Evolutionary conservation across 2,113 vertebrate genomes (phyloP).

Genomic region (Pachypanchax playfairii): DNA sequence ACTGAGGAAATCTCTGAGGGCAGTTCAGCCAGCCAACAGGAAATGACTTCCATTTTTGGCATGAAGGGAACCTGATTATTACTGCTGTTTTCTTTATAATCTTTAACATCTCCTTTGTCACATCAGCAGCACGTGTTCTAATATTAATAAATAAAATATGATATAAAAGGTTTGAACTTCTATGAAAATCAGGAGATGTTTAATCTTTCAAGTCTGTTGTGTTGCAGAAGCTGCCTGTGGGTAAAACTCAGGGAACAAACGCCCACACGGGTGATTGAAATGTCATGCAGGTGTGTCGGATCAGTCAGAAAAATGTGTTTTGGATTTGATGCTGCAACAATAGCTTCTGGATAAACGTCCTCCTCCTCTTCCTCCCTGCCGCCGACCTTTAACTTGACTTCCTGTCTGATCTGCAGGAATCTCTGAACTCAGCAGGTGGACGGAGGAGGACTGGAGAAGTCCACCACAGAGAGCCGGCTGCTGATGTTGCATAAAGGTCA

Average conservation of each 20-base stretch:
- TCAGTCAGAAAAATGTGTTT: background rate
- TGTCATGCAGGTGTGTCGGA: too few relatives aligned
- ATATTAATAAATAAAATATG: too few relatives aligned
- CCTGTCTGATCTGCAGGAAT: background rate
- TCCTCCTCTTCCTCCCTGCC: background rate
- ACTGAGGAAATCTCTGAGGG: background rate
- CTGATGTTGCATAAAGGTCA: background rate
- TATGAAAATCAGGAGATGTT: too few relatives aligned
- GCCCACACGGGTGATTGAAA: background rate
- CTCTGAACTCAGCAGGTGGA: constrained; percentile 11
- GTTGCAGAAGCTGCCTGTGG: background rate
- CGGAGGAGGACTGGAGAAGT: background rate
- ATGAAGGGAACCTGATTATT: background rate
- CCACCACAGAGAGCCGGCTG: background rate
- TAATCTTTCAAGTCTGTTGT: too few relatives aligned
- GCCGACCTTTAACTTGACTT: background rate
- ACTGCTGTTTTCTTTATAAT: background rate
- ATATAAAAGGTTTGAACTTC: too few relatives aligned
- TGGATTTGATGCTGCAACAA: too few relatives aligned
- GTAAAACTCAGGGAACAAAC: background rate
- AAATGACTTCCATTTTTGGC: background rate
- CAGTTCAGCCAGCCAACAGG: background rate
- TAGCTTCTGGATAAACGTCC: background rate
- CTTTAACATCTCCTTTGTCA: too few relatives aligned
- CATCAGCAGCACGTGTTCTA: too few relatives aligned